Base-by-base conservation (phyloP, 2,888 invertebrate species). In the Xylophagus ater region DNA sequence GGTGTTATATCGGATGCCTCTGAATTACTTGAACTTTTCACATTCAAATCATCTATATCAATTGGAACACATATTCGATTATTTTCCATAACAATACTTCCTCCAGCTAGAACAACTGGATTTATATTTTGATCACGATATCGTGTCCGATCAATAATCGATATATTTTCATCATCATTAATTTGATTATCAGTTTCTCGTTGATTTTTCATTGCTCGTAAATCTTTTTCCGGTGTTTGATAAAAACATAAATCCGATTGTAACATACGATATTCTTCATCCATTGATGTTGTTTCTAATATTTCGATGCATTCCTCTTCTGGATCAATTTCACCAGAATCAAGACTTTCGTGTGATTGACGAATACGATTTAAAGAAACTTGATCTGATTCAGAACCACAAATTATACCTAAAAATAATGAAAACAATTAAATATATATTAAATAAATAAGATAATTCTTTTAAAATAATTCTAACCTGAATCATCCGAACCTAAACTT, bases 281-380 rank as follows among this genome's bases (percentile, higher is more conserved):
- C 63, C 58, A 65, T 63, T 4, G 65, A 65, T 8, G 57, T 60
- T 3, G 65, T 62, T 24, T 65, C 65, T 32, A 63, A 51, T 37
- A 63, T 59, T 45, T 65, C 65, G 31, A 62, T 61, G 41, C 73
- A 73, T 50, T 70, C 68, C 54, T 74, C 73, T 51, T 75, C 75
- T 42, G 72, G 69, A 56, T 78, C 71, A 53, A 64, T 62, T 56
- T 70, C 59, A 20, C 79, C 76, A 7, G 81, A 78, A 57, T 83
- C 33, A 7, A 83, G 68, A 50, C 82, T 82, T 59, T 84, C 83
- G 51, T 78, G 71, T 47, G 81, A 83, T 53, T 79, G 73, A 12
- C 64, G 57, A 20, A 64, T 64, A 41, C 64, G 63, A 51, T 58
- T 65, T 41, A 65, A 45, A 14, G 65, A 64, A 18, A 60, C 54